Conservation (phyloP, 1,140 invertebrate species). For the Bacillus rossius region DNA sequence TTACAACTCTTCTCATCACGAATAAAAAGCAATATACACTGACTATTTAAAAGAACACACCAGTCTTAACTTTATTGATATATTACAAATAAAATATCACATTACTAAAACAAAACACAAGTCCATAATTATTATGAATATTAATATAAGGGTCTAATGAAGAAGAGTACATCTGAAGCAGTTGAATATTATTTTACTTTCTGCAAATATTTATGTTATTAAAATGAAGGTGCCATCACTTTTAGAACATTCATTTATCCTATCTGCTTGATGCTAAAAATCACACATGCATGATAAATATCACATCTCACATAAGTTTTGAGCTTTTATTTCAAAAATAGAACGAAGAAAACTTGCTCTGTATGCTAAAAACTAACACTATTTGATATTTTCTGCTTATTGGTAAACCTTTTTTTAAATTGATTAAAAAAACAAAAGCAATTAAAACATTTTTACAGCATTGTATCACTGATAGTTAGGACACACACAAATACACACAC, state of each 20-base stretch:
- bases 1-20: too few relatives aligned
- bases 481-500: not conserved
- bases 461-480: not conserved
- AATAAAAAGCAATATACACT: too few relatives aligned
- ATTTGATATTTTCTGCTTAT: constrained; percentile 2
- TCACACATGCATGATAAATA: constrained; percentile 16
- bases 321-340: constrained; percentile 17
- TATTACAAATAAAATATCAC: too few relatives aligned
- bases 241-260: not conserved
- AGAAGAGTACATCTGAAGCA: too few relatives aligned
- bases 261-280: constrained; percentile 10
- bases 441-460: not conserved
- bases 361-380: constrained; percentile 1
- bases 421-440: not conserved
- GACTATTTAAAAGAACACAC: too few relatives aligned
- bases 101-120: too few relatives aligned
- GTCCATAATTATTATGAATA: too few relatives aligned
- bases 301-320: constrained; percentile 21
- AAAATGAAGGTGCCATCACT: too few relatives aligned
- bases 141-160: too few relatives aligned
- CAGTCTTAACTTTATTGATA: too few relatives aligned
- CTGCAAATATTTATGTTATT: too few relatives aligned
- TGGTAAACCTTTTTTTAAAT: not conserved
- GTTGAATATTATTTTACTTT: too few relatives aligned
- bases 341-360: not conserved